Evolutionary conservation across 2,888 invertebrate genomes (phyloP).

Genomic region (Pyrgus malvae): DNA sequence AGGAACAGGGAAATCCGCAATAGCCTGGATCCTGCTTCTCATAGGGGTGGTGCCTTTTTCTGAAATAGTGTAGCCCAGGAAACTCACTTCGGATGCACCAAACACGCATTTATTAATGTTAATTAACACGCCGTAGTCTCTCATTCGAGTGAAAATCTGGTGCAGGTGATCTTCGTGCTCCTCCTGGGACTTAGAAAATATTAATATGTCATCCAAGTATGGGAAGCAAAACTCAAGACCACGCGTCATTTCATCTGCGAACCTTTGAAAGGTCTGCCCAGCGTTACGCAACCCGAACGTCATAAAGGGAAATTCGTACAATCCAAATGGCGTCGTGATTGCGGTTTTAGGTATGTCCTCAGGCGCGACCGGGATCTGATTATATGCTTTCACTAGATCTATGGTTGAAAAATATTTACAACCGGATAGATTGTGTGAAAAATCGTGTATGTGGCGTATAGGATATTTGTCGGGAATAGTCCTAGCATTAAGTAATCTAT

Average conservation of each 20-base stretch:
- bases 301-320: slow-evolving; percentile 31
- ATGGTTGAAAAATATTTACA: slow-evolving; percentile 42
- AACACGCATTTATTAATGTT: not conserved
- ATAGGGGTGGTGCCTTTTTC: slow-evolving; percentile 42
- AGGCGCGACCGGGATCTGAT: slow-evolving; percentile 31
- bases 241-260: slow-evolving; percentile 12
- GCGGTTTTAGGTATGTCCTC: slow-evolving; percentile 32
- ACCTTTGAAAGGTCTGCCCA: slow-evolving; percentile 38
- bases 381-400: slow-evolving; percentile 45
- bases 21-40: slow-evolving; percentile 38
- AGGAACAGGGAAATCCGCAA: slow-evolving; percentile 27
- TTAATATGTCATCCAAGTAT: slow-evolving; percentile 21
- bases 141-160: not conserved
- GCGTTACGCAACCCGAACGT: slow-evolving; percentile 32
- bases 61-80: slow-evolving; percentile 34
- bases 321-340: slow-evolving; percentile 31
- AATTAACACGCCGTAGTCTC: not conserved
- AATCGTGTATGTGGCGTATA: slow-evolving; percentile 48
- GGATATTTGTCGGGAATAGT: slow-evolving; percentile 45
- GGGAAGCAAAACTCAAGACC: slow-evolving; percentile 4
- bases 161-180: not conserved
- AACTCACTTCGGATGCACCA: slow-evolving; percentile 27
- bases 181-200: not conserved
- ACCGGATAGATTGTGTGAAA: slow-evolving; percentile 39
- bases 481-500: slow-evolving; percentile 38